These are phyloP conservation scores for Papilio demoleus DNA, from an alignment of 2,888 invertebrate genomes.

Conservation along the genomic window DNA sequence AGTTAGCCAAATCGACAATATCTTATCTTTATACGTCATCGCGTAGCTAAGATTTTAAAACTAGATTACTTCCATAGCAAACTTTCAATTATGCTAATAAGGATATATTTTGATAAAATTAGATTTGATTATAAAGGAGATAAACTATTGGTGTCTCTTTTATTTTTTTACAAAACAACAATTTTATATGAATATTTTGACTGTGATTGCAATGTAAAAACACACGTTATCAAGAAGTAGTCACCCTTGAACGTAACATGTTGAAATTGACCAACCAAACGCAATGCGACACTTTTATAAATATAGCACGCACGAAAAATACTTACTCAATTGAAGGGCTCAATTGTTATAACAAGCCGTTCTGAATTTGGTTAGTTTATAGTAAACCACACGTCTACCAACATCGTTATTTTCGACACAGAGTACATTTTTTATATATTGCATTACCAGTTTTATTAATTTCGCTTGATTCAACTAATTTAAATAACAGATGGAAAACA, in stretches of 20 bases:
- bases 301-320: constrained; percentile 23
- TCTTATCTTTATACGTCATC: constrained; percentile 1
- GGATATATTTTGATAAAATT: no score
- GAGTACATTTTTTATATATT: no score
- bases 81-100: no score
- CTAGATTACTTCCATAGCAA: not conserved
- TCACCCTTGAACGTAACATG: constrained; percentile 39
- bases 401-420: no score
- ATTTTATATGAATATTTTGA: not conserved
- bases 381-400: no score
- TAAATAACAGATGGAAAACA: no score
- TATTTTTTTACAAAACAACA: not conserved
- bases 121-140: no score
- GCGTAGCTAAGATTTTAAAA: not conserved
- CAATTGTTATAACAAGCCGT: no score
- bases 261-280: constrained; percentile 16
- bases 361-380: no score
- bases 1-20: not conserved
- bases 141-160: not conserved
- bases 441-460: no score
- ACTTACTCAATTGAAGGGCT: not conserved
- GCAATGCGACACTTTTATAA: constrained; percentile 20
- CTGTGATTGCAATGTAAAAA: constrained; percentile 11
- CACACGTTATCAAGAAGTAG: constrained; percentile 31
- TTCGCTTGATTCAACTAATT: no score